Evolutionary conservation across 2,888 invertebrate species (phyloP).

Genomic region (Chelonus formosanus): DNA sequence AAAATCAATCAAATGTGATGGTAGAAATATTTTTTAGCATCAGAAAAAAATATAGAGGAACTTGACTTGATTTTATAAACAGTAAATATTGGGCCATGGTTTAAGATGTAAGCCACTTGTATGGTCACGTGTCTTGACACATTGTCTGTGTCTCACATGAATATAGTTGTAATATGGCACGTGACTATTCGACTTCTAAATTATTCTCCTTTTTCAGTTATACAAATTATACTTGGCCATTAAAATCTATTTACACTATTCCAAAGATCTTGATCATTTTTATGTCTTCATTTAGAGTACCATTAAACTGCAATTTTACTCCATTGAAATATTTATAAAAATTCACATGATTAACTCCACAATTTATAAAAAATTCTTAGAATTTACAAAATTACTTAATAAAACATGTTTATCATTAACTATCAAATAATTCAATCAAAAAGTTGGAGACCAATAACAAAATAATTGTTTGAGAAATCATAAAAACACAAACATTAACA

Average conservation of each 20-base stretch:
- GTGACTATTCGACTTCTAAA: slow-evolving; percentile 52
- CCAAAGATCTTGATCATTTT: slow-evolving; percentile 34
- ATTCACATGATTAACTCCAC: no score
- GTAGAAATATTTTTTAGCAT: neutral
- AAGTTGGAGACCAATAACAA: no score
- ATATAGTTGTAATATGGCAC: slow-evolving; percentile 59
- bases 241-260: slow-evolving; percentile 55
- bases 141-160: slow-evolving; percentile 52
- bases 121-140: slow-evolving; percentile 57
- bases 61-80: slow-evolving; percentile 11
- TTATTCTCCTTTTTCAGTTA: slow-evolving; percentile 28
- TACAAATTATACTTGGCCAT: slow-evolving; percentile 53
- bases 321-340: no score
- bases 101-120: neutral
- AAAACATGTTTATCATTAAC: no score
- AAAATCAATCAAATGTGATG: no score
- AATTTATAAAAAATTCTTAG: no score
- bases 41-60: slow-evolving; percentile 10
- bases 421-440: no score
- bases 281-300: no score
- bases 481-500: slow-evolving; percentile 22
- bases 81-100: neutral
- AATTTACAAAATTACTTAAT: no score
- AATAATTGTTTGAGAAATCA: neutral
- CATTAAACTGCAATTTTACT: no score